Base-by-base conservation (phyloP, 30 jellyfish, hydroid and myxozoan genomes). In the Rhopilema esculentum region DNA sequence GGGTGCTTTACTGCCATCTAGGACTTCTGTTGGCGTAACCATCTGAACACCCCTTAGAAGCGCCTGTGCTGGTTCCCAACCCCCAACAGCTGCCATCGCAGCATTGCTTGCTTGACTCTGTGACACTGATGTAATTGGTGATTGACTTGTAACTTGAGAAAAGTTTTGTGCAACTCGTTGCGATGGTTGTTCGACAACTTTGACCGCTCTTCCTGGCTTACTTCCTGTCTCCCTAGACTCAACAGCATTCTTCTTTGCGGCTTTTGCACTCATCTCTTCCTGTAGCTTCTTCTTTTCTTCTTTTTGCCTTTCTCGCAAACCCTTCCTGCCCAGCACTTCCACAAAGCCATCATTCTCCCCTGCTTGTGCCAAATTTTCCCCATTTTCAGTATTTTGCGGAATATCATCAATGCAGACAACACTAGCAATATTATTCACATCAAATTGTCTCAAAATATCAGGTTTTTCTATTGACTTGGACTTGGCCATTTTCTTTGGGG, bases 81-180 rank as follows among this genome's bases (percentile, higher is more conserved):
- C 98, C 16, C 98, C 98, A n/a, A 94, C 96, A 51, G 97, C 98
- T 15, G 97, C 97, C 97, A 94, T 90, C 4, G 98, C 98, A 6
- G 98, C 98, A 57, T 94, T 94, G 80, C 98, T 94, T 1, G 95
- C 67, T 29, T 88, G 97, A 66, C 96, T 76, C 32, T 69, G 88
- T 8, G 95, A 40, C 0, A 74, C 87, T 6, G 91, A 33, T 0
- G 90, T 67, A 17, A 87, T 49, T 7, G 83, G 76, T 4, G 79
- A 57, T 66, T 77, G 96, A 30, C 96, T 70, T 7, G 91, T 26
- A 49, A 74, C 75, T 48, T 69, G 95, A 12, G 89, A 63, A 51
- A 57, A 53, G 22, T 52, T 57, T 51, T 77, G 94, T 25, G 91
- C 18, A 0, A 77, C 75, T 15, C 93, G 87, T 51, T 80, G 86